phyloP scores from a whole-genome alignment of 2,888 invertebrate genomes.

The Metopia argyrocephala region DNA sequence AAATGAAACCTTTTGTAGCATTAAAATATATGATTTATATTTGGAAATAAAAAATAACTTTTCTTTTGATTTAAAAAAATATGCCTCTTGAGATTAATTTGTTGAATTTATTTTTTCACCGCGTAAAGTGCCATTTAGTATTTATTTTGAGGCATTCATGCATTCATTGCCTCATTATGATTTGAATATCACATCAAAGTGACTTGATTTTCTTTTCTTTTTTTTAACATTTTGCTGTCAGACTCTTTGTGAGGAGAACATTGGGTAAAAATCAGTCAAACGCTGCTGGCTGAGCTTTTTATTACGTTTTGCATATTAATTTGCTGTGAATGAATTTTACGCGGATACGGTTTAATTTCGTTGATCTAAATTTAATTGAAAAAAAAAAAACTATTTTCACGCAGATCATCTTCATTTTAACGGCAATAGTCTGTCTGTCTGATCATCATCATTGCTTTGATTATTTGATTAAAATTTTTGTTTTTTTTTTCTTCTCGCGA shows the following conservation, averaged over 20 bases:
- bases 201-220: neutral
- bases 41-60: too few relatives aligned
- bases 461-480: conserved; percentile 16
- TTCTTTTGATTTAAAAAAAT: too few relatives aligned
- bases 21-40: too few relatives aligned
- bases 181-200: conserved; percentile 57
- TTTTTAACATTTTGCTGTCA: neutral
- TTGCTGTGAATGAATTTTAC: conserved; percentile 65
- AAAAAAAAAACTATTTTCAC: conserved; percentile 47
- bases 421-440: neutral
- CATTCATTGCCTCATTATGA: conserved; percentile 64
- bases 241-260: neutral
- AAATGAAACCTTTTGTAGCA: too few relatives aligned
- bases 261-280: neutral
- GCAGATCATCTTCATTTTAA: conserved; percentile 25
- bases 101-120: neutral
- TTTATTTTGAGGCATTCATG: conserved; percentile 60
- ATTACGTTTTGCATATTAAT: conserved; percentile 19
- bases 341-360: conserved; percentile 64
- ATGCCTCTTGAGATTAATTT: neutral
- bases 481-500: conserved; percentile 1
- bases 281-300: neutral
- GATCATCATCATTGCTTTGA: neutral
- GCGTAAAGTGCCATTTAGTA: conserved; percentile 47
- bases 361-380: conserved; percentile 66